Percentiles rank a stretch among this genome's conserved stretches.
These are phyloP conservation scores for Chamaea fasciata DNA, from an alignment of 2,113 vertebrate genomes.

Conservation along the genomic window DNA sequence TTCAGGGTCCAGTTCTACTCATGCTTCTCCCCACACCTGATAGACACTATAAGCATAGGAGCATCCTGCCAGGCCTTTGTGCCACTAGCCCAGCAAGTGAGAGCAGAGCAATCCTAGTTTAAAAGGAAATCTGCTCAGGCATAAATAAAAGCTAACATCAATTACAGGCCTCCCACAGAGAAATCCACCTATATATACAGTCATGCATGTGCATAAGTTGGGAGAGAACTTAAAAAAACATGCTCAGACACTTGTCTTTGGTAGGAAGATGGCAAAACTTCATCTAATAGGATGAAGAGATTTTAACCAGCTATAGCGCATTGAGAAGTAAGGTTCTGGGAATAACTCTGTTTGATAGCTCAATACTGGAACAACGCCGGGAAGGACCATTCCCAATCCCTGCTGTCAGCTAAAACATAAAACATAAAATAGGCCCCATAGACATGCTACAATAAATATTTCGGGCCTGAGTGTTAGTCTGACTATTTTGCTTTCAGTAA, in stretches of 20 bases:
- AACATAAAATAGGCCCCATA: neutral
- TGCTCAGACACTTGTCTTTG: neutral
- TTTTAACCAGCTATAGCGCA: neutral
- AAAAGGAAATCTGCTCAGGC: neutral
- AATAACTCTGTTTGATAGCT: neutral
- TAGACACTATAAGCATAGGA: neutral
- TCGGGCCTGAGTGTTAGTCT: neutral
- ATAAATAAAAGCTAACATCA: neutral
- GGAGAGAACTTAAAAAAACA: neutral
- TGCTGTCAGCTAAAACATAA: neutral
- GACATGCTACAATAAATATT: neutral
- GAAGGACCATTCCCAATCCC: neutral
- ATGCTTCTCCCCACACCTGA: neutral
- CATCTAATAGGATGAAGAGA: neutral
- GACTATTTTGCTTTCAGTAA: neutral
- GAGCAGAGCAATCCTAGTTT: neutral
- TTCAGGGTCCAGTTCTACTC: neutral
- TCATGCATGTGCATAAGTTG: fast-evolving
- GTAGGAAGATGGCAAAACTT: neutral
- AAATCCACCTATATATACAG: neutral
- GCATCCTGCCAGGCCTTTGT: neutral
- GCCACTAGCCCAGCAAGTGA: neutral
- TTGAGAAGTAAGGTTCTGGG: neutral
- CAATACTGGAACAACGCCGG: neutral
- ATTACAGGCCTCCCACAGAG: neutral